These are phyloP conservation scores for Drosophila subpulchrella DNA, from an alignment of 1,140 invertebrate species.

Conservation along the genomic window DNA sequence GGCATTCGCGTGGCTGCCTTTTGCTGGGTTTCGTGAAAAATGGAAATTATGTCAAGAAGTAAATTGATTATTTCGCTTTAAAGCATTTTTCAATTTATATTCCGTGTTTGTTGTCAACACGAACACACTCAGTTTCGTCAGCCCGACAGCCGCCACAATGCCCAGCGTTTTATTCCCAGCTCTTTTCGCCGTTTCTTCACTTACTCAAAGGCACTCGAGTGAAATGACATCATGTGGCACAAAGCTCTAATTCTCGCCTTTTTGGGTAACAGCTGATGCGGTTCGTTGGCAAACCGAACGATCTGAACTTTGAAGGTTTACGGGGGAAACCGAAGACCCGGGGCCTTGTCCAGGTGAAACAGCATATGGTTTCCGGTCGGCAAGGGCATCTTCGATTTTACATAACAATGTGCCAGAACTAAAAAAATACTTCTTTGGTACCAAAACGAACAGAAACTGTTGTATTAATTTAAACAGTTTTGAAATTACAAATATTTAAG, in stretches of 20 bases:
- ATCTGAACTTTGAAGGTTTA: slow-evolving; percentile 41
- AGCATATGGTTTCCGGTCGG: slow-evolving; percentile 74
- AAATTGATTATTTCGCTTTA: slow-evolving; percentile 85
- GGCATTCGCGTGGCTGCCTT: slow-evolving; percentile 67
- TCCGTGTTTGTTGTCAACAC: slow-evolving; percentile 82
- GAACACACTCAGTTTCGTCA: slow-evolving; percentile 75
- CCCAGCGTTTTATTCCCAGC: slow-evolving; percentile 45
- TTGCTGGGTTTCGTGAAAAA: slow-evolving; percentile 79
- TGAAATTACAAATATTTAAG: too few relatives aligned
- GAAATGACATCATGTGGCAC: slow-evolving; percentile 83
- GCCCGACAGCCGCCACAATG: slow-evolving; percentile 59
- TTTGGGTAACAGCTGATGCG: slow-evolving; percentile 63
- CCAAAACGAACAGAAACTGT: too few relatives aligned
- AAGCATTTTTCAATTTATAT: slow-evolving; percentile 84
- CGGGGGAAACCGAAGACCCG: neutral
- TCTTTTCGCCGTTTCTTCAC: slow-evolving; percentile 30
- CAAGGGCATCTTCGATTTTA: neutral
- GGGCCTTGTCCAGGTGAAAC: neutral
- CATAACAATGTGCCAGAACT: neutral
- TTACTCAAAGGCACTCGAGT: slow-evolving; percentile 63
- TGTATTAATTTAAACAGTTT: too few relatives aligned
- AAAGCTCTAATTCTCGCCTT: slow-evolving; percentile 36
- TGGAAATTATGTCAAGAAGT: slow-evolving; percentile 84
- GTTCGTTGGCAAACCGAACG: slow-evolving; percentile 56
- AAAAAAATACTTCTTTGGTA: too few relatives aligned